These are phyloP conservation scores for Pterophyllum scalare DNA, from an alignment of 2,113 vertebrate species.

Conservation along the genomic window DNA sequence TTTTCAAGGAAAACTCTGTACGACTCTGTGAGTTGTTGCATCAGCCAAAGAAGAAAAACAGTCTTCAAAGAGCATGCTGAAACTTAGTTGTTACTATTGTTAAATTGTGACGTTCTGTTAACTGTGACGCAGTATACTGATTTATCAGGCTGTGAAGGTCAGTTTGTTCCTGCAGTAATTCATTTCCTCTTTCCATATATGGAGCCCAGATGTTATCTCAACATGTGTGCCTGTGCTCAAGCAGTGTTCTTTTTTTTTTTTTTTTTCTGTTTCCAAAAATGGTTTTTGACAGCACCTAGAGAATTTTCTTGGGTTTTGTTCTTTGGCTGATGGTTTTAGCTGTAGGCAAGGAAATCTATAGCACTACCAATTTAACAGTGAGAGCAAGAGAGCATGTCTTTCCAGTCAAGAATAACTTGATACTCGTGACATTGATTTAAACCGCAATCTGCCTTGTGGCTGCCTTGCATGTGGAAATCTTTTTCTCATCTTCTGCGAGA, in stretches of 20 bases:
- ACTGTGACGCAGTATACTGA: neutral
- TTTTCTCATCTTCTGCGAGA: neutral
- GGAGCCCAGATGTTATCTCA: neutral
- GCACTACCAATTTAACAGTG: slow-evolving; percentile 7
- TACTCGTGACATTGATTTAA: slow-evolving; percentile 2
- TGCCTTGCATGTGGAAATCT: slow-evolving; percentile 5
- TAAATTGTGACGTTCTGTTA: neutral
- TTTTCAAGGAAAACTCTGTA: neutral
- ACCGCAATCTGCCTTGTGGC: neutral
- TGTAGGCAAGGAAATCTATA: slow-evolving; percentile 7
- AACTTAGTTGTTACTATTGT: neutral
- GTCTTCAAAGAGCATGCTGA: neutral
- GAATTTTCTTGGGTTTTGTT: neutral
- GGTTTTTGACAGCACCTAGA: slow-evolving; percentile 7
- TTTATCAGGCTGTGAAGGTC: neutral
- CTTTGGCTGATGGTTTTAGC: neutral
- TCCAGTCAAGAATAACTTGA: slow-evolving; percentile 15
- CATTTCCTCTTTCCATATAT: neutral
- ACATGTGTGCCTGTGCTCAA: neutral
- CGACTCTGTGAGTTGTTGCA: neutral
- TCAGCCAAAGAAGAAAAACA: neutral
- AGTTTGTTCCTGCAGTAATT: neutral
- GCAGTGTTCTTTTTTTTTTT: neutral
- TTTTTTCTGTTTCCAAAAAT: neutral
- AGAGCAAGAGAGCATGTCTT: neutral